Evolutionary conservation across 2,797 vertebrate genomes (phyloP).

Genomic region (Tangara arthus): DNA sequence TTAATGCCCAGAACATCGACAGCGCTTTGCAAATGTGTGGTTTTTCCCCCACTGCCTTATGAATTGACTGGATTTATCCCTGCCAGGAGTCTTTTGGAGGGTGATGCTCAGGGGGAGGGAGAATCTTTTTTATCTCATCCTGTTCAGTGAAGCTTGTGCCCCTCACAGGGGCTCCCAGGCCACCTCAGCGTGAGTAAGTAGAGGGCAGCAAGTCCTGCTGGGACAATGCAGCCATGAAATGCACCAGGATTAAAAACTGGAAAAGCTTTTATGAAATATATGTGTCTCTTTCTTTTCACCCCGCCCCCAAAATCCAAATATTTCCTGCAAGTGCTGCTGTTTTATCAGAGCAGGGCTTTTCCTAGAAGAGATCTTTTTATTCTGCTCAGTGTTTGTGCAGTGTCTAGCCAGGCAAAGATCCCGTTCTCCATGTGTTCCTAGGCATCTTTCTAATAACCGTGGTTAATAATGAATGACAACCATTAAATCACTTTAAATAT

Average conservation of each 20-base stretch:
- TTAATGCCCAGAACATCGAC: conserved; percentile 34
- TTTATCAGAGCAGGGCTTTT: neutral
- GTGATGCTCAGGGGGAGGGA: neutral
- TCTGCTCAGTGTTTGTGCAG: neutral
- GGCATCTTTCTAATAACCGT: conserved; percentile 51
- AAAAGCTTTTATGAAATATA: neutral
- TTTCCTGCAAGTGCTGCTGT: neutral
- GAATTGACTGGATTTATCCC: neutral
- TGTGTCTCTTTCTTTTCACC: neutral
- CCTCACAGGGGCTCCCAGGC: neutral
- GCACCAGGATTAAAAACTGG: neutral
- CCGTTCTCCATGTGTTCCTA: neutral
- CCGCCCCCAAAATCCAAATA: neutral
- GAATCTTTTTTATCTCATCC: neutral
- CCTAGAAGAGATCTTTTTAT: conserved; percentile 37
- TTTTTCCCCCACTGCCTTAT: neutral
- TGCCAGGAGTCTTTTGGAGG: neutral
- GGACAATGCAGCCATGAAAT: neutral
- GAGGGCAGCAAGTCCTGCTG: neutral
- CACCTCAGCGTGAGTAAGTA: neutral
- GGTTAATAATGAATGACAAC: conserved; percentile 66
- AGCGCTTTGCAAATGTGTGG: neutral
- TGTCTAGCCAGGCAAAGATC: conserved; percentile 13
- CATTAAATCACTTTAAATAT: conserved; percentile 65
- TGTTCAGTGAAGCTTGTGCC: neutral